These are phyloP conservation scores for Cephus spinipes DNA, from an alignment of 2,888 invertebrate species.

Conservation along the genomic window DNA sequence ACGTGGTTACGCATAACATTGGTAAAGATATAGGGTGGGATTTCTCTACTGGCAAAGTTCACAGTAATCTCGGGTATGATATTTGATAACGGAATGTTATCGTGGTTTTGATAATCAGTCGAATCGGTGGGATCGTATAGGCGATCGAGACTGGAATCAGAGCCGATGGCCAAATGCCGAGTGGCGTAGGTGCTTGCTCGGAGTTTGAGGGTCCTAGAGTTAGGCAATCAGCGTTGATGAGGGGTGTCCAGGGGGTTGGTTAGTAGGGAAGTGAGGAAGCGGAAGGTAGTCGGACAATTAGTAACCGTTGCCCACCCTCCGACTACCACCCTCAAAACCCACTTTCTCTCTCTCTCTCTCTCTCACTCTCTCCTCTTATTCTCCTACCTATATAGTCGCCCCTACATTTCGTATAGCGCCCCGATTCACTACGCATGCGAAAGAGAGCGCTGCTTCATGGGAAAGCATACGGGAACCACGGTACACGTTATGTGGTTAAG, in stretches of 20 bases:
- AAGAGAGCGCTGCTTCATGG: constrained; percentile 41
- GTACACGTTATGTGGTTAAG: not conserved
- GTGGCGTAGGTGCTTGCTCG: not conserved
- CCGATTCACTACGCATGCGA: constrained; percentile 51
- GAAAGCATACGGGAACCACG: not conserved
- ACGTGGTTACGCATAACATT: not conserved
- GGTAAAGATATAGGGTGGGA: not conserved
- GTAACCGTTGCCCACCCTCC: constrained; percentile 46
- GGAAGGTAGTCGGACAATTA: constrained; percentile 56
- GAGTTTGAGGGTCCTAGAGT: constrained; percentile 62
- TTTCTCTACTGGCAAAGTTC: not conserved
- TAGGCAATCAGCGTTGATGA: constrained; percentile 67
- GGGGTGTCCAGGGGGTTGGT: constrained; percentile 42
- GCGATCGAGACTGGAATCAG: not conserved
- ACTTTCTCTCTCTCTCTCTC: constrained; percentile 8
- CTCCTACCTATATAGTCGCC: constrained; percentile 1
- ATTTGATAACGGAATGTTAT: not conserved
- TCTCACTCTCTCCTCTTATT: constrained; percentile 17
- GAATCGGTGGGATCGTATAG: not conserved
- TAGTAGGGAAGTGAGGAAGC: constrained; percentile 42
- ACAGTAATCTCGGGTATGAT: not conserved
- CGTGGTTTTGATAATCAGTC: not conserved
- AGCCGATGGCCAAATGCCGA: not conserved
- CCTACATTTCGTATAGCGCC: not conserved
- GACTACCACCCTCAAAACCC: constrained; percentile 7